A percentile compares a stretch with the other conserved stretches of the same genome.
Conservation (phyloP, 2,113 vertebrate genomes). For the Platycercus adscitus region DNA sequence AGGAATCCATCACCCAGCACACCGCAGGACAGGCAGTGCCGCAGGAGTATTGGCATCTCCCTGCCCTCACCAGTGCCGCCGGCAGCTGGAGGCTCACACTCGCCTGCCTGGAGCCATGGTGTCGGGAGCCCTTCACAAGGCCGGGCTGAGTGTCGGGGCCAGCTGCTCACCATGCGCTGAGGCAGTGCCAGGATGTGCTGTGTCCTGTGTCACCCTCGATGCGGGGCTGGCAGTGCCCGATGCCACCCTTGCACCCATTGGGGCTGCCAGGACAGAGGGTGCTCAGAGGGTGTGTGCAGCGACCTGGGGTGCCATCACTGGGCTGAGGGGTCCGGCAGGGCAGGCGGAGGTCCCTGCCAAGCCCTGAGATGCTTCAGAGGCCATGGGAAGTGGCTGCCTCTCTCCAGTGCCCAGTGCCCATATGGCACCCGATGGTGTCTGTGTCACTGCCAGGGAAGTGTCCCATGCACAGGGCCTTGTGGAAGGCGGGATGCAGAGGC, state of each 20-base stretch:
- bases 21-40: not conserved
- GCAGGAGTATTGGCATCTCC: not conserved
- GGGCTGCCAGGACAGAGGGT: not conserved
- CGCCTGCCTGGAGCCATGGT: not conserved
- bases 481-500: not conserved
- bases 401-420: rapidly evolving
- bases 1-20: conserved; percentile 62
- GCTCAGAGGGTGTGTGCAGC: not conserved
- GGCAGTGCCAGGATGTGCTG: not conserved
- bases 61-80: not conserved
- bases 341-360: not conserved
- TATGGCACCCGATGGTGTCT: not conserved
- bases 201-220: not conserved
- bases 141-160: rapidly evolving
- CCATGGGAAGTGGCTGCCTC: not conserved
- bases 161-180: rapidly evolving
- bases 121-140: not conserved
- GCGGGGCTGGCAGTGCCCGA: rapidly evolving
- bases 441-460: not conserved
- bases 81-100: not conserved
- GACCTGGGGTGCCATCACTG: not conserved
- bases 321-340: rapidly evolving
- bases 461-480: not conserved
- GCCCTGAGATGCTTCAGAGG: not conserved
- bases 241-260: not conserved